Evolutionary conservation across 2,888 invertebrate species (phyloP), one percentile per base, ranked within the genome.

Genomic region (Willowsia nigromaculata): DNA sequence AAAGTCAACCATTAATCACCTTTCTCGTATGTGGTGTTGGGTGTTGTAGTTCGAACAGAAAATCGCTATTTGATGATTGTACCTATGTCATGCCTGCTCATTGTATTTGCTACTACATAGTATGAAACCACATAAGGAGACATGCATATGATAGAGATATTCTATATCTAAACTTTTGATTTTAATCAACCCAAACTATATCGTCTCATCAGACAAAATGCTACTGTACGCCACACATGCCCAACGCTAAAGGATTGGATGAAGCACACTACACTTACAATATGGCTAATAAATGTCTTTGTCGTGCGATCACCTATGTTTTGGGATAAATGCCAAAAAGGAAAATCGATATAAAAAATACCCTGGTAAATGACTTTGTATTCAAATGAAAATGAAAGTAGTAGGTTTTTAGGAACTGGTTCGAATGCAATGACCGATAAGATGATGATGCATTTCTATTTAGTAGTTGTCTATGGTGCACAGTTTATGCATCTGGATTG

Each of bases 371-470:
- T 59, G 68, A 13, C 68, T n/a, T 15, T 1, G n/a, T 43, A 18
- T 50, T 15, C 47, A 62, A 74, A 50, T 80, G 87, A 82, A 87
- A 87, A 82, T 82, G 87, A 87, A 87, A 87, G 87, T 84, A 27
- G 40, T 33, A 18, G 15, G n/a, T 62, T 59, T 47, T 30, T n/a
- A 68, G 40, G 22, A 71, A 68, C 68, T 25, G 71, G 68, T 53
- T 59, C 25, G 27, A 74, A 83, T 83, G 37, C 83, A 71, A 83
- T 83, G 83, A 83, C 71, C 71, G 83, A 43, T 59, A 53, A 9
- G 27, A 15, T 27, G 50, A 76, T 53, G 27, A 1, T 53, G 80
- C 22, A 25, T 80, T 33, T 71, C 13, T 40, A 25, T 9, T 40
- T 68, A 18, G 18, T 37, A 33, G 37, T 18, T 65, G 30, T 11